Evolutionary conservation across 2,113 vertebrate species (phyloP).

Genomic region (Butorides virescens): DNA sequence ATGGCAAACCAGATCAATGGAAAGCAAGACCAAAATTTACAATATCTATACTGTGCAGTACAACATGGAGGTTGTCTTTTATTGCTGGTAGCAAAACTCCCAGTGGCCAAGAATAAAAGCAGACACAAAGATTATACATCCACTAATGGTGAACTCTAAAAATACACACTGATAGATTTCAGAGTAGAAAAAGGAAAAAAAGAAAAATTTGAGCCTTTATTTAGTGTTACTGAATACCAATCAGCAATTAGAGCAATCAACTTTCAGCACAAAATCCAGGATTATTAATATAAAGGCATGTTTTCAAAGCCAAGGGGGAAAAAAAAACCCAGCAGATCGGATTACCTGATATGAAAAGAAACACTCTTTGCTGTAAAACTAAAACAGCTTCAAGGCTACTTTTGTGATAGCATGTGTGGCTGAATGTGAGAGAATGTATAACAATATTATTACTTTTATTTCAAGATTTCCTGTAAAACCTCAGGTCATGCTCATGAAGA

Average conservation of each 20-base stretch:
- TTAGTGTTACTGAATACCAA: slow-evolving; percentile 40
- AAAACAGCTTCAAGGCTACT: slow-evolving; percentile 62
- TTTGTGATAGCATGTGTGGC: slow-evolving; percentile 49
- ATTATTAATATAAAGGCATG: slow-evolving; percentile 56
- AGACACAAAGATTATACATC: slow-evolving; percentile 56
- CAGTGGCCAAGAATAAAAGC: slow-evolving; percentile 68
- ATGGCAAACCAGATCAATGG: slow-evolving; percentile 81
- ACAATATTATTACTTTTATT: slow-evolving; percentile 65
- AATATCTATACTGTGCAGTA: slow-evolving; percentile 73
- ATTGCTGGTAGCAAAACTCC: slow-evolving; percentile 75
- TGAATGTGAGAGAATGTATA: slow-evolving; percentile 59
- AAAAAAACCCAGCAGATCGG: neutral
- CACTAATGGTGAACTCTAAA: slow-evolving; percentile 64
- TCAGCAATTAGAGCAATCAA: slow-evolving; percentile 49
- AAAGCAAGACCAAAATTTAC: slow-evolving; percentile 80
- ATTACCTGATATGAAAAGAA: slow-evolving; percentile 58
- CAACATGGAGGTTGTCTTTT: slow-evolving; percentile 74
- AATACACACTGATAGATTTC: slow-evolving; percentile 44
- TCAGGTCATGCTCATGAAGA: slow-evolving; percentile 43
- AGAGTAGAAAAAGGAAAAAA: slow-evolving; percentile 12
- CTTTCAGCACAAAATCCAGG: neutral
- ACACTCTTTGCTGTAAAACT: slow-evolving; percentile 53
- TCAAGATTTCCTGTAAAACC: slow-evolving; percentile 52
- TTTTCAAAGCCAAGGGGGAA: slow-evolving; percentile 37
- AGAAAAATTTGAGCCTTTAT: slow-evolving; percentile 12